These are phyloP conservation scores for Myanophis thanlyinensis DNA, from an alignment of 2,113 vertebrate species.

Conservation along the genomic window DNA sequence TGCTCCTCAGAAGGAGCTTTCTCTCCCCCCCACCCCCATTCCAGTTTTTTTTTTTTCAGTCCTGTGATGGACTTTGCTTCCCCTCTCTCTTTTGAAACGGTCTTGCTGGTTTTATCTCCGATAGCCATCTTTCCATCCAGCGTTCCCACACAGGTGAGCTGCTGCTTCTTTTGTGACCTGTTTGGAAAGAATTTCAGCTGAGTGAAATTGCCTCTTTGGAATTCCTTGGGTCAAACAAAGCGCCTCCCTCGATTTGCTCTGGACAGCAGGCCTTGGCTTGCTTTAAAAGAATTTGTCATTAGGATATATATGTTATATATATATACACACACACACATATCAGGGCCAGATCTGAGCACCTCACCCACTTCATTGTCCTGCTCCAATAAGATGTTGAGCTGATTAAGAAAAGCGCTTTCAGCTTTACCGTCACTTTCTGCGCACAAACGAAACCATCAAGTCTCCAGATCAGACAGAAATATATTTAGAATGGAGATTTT, in stretches of 20 bases:
- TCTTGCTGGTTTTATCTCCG: background rate
- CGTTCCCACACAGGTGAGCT: no score
- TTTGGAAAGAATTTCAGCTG: background rate
- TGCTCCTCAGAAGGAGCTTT: background rate
- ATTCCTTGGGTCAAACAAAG: background rate
- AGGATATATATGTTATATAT: no score
- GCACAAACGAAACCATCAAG: background rate
- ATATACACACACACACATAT: no score
- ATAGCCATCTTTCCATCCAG: background rate
- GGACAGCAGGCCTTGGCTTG: background rate
- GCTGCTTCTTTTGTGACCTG: background rate
- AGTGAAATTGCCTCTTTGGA: background rate
- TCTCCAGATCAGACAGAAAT: background rate
- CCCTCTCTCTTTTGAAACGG: background rate
- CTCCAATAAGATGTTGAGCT: background rate
- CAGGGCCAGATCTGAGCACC: background rate
- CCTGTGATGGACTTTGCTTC: background rate
- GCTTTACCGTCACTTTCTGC: no score
- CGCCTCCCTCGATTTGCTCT: background rate
- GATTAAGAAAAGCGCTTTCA: no score
- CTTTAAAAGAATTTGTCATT: background rate
- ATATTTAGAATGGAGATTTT: background rate
- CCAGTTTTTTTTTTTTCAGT: no score
- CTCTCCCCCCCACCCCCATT: no score
- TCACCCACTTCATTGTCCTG: background rate